Evolutionary conservation across 2,797 vertebrate species (phyloP).

Genomic region (Sebastolobus alascanus): DNA sequence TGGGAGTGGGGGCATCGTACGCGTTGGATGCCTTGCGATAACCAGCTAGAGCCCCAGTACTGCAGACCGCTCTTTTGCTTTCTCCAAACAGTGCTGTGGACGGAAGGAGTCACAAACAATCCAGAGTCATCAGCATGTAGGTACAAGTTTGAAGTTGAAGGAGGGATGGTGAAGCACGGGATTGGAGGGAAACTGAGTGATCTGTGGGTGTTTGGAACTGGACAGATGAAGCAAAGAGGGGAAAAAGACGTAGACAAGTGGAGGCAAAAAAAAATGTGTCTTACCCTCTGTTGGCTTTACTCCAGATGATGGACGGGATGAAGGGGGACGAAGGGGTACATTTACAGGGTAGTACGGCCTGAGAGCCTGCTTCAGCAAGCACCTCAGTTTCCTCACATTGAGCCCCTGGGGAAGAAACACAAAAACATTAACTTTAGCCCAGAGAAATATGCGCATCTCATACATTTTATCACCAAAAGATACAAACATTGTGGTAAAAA

Average conservation of each 20-base stretch:
- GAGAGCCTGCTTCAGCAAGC: slow-evolving; percentile 62
- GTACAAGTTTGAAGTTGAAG: background rate
- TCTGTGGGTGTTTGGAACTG: background rate
- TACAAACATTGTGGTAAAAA: background rate
- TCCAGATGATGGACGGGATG: slow-evolving; percentile 62
- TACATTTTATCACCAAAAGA: background rate
- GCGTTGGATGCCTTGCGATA: background rate
- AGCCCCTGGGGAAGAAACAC: slow-evolving; percentile 52
- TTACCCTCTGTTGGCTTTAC: slow-evolving; percentile 59
- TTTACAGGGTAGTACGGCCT: slow-evolving; percentile 72
- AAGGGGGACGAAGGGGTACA: fast-evolving
- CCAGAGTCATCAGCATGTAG: slow-evolving; percentile 13
- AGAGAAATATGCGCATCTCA: background rate
- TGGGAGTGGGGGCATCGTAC: slow-evolving; percentile 54
- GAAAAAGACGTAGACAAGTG: background rate
- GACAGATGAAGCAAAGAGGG: background rate
- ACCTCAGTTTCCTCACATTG: slow-evolving; percentile 56
- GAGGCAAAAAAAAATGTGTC: background rate
- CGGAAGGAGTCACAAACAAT: slow-evolving; percentile 8
- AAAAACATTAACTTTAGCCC: background rate
- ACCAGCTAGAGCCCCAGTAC: slow-evolving; percentile 61
- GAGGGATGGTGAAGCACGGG: background rate
- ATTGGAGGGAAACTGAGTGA: background rate
- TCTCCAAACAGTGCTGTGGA: slow-evolving; percentile 80
- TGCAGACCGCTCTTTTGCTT: slow-evolving; percentile 78